Percentiles rank a stretch among this genome's conserved stretches.
These are phyloP conservation scores for Melospiza melodia DNA, from an alignment of 2,113 vertebrate species.

Conservation along the genomic window DNA sequence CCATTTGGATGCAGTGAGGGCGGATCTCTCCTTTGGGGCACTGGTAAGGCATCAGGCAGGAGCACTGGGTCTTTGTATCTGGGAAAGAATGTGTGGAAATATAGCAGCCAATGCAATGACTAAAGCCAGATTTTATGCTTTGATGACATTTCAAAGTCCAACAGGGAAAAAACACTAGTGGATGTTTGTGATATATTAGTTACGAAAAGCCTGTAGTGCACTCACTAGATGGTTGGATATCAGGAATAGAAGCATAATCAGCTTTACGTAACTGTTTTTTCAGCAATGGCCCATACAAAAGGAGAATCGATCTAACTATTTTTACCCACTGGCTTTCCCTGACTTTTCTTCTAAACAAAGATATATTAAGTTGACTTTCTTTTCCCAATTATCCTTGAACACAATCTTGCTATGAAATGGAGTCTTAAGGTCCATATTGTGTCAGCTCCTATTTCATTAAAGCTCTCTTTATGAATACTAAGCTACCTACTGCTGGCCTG, in stretches of 20 bases:
- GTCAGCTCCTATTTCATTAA: constrained; percentile 44
- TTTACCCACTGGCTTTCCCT: background rate
- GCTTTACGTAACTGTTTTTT: background rate
- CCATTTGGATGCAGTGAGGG: constrained; percentile 63
- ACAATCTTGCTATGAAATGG: constrained; percentile 22
- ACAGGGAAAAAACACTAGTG: background rate
- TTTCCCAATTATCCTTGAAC: constrained; percentile 3
- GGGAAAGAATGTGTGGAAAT: background rate
- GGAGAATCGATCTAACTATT: background rate
- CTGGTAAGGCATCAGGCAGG: constrained; percentile 74
- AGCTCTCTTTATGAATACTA: constrained; percentile 19
- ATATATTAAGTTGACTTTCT: constrained; percentile 25
- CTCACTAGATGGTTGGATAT: background rate
- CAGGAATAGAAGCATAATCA: background rate
- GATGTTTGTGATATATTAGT: background rate
- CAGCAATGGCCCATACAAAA: background rate
- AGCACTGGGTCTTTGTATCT: constrained; percentile 55
- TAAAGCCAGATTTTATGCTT: background rate
- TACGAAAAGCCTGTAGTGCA: background rate
- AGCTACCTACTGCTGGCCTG: constrained; percentile 17
- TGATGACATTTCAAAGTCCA: background rate
- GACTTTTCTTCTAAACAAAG: constrained; percentile 3
- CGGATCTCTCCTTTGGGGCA: constrained; percentile 58
- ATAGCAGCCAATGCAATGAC: background rate
- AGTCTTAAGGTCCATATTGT: constrained; percentile 13